Conservation (phyloP, 2,113 vertebrate genomes). For the Cettia cetti region DNA sequence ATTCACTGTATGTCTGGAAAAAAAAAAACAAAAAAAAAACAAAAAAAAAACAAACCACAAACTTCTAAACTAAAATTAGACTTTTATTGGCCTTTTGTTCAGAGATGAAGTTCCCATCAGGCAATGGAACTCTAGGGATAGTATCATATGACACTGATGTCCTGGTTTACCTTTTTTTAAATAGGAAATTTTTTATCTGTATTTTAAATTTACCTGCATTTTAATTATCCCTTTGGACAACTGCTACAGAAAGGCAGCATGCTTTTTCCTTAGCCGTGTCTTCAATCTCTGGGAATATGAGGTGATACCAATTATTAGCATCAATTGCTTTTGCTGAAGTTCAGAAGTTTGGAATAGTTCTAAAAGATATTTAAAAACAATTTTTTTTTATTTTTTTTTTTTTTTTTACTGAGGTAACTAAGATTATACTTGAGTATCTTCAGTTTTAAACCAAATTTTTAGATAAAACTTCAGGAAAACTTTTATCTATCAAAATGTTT, state of each 20-base stretch:
- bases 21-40: not conserved
- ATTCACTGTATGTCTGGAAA: not conserved
- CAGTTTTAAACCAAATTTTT: not conserved
- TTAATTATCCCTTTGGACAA: not conserved
- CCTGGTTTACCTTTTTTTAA: not conserved
- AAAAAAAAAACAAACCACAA: not conserved
- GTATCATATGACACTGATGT: not conserved
- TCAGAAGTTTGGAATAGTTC: not conserved
- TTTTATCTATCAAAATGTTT: not conserved
- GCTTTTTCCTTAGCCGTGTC: not conserved
- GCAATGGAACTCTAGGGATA: not conserved
- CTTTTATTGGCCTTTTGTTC: not conserved
- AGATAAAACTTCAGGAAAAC: not conserved
- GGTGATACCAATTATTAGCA: not conserved
- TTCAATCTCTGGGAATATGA: not conserved
- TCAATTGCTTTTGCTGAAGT: not conserved
- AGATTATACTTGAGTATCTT: not conserved
- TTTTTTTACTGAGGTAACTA: fast-evolving
- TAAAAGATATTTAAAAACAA: not conserved
- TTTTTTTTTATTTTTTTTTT: not conserved
- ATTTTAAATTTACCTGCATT: not conserved
- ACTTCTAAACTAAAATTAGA: constrained; percentile 19
- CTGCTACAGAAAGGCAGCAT: not conserved
- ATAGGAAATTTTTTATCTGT: not conserved
- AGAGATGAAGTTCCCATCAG: not conserved